Conservation (phyloP, 2,888 invertebrate genomes). For the Napeogenes inachia region DNA sequence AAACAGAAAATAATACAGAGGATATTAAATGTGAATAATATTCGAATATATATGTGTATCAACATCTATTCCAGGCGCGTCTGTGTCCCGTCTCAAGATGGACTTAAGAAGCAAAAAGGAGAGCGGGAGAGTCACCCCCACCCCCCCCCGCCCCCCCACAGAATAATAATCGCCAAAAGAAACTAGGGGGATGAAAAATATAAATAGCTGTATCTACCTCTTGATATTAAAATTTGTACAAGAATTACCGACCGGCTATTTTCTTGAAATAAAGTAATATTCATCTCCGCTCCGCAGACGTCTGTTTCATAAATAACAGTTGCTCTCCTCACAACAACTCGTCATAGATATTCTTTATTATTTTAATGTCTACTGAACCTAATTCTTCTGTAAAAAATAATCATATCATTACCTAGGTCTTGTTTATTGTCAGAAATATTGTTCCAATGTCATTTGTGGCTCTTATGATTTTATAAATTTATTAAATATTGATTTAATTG, state of each 20-base stretch:
- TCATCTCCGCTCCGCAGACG: conserved; percentile 27
- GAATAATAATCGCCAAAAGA: conserved; percentile 78
- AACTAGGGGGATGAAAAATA: conserved; percentile 72
- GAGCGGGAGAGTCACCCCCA: conserved; percentile 61
- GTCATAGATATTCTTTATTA: neutral
- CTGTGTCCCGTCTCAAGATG: conserved; percentile 68
- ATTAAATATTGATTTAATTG: too few relatives aligned
- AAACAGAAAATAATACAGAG: neutral
- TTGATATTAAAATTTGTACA: conserved; percentile 74
- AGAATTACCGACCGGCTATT: conserved; percentile 59
- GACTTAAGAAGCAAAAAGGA: conserved; percentile 79
- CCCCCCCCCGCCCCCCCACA: conserved; percentile 63
- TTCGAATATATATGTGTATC: conserved; percentile 10
- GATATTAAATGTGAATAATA: conserved; percentile 9
- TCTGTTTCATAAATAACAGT: neutral
- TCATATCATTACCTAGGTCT: too few relatives aligned
- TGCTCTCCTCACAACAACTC: neutral
- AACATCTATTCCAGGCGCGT: conserved; percentile 40
- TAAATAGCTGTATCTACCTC: conserved; percentile 72
- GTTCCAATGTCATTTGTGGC: too few relatives aligned
- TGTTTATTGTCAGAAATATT: too few relatives aligned
- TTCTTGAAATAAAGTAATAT: conserved; percentile 68
- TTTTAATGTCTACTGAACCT: too few relatives aligned
- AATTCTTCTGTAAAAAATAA: too few relatives aligned
- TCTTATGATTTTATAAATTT: too few relatives aligned